phyloP scores from a whole-genome alignment of 2,888 invertebrate genomes.

The Drosophila sordidula region DNA sequence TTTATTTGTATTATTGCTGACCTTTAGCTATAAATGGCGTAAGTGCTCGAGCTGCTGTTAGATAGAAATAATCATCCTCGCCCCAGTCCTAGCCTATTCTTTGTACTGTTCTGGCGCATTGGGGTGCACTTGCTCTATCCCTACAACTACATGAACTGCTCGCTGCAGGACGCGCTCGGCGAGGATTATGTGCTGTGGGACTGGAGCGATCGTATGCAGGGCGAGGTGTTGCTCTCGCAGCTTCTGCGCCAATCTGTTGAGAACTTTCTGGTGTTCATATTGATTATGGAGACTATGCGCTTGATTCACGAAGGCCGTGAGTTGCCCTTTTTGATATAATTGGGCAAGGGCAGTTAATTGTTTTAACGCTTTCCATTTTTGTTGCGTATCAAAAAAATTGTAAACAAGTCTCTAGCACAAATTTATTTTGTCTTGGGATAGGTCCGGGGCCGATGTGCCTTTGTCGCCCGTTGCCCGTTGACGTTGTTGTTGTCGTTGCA shows the following conservation, averaged over 20 bases:
- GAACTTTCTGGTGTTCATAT: neutral
- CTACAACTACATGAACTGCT: constrained; percentile 17
- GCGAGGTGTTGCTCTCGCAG: constrained; percentile 1
- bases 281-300: constrained; percentile 9
- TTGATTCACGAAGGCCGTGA: neutral
- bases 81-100: constrained; percentile 8
- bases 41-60: neutral
- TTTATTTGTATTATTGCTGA: neutral
- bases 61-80: neutral
- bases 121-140: constrained; percentile 40
- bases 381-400: constrained; percentile 31
- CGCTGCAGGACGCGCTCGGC: constrained; percentile 32
- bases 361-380: constrained; percentile 6
- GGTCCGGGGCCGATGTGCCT: constrained; percentile 55
- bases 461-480: constrained; percentile 20
- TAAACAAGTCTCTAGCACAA: constrained; percentile 38
- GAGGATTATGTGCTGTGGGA: constrained; percentile 39
- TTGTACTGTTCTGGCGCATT: constrained; percentile 44
- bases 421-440: constrained; percentile 64
- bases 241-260: constrained; percentile 8
- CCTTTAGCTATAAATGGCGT: constrained; percentile 13
- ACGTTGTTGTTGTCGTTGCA: constrained; percentile 18
- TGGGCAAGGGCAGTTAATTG: too few relatives aligned
- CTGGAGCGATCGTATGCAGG: constrained; percentile 1
- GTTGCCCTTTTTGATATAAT: neutral